Percentiles rank a stretch among this genome's conserved stretches.
phyloP scores from a whole-genome alignment of 2,797 vertebrate genomes.

The Sternarchorhynchus goeldii region DNA sequence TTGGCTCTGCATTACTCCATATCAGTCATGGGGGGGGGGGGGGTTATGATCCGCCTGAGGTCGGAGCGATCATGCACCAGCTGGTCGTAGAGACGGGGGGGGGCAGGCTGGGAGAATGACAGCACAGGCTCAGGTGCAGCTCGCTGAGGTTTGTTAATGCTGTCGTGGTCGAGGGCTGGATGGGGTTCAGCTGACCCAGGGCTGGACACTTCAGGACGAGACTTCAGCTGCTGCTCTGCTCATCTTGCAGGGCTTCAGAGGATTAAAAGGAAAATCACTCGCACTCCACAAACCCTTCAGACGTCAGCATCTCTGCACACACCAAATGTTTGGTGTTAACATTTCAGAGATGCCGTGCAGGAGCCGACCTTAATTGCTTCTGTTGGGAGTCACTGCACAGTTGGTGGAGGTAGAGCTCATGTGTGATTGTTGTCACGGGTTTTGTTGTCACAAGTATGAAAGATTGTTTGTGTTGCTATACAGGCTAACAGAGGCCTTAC shows the following conservation, averaged over 20 bases:
- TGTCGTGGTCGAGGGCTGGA: not conserved
- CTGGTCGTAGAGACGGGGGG: not conserved
- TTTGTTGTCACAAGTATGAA: not conserved
- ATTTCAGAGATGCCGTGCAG: not conserved
- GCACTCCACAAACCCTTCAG: constrained; percentile 19
- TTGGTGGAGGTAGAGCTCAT: not conserved
- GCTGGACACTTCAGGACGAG: not conserved
- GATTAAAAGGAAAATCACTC: constrained; percentile 23
- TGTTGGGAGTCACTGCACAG: not conserved
- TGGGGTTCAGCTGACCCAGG: not conserved
- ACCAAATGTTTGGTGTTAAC: constrained; percentile 12
- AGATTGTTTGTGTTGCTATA: not conserved
- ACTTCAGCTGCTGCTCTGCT: not conserved
- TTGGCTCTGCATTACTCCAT: constrained; percentile 31
- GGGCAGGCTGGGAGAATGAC: constrained; percentile 6
- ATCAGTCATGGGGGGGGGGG: not conserved
- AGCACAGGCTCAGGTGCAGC: constrained; percentile 21
- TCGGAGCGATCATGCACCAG: not conserved
- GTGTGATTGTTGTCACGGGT: not conserved
- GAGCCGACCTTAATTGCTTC: constrained; percentile 21
- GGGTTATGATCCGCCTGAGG: not conserved
- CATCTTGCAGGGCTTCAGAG: constrained; percentile 10
- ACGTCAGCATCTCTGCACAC: not conserved
- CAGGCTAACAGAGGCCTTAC: too few relatives aligned
- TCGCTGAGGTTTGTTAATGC: constrained; percentile 19